Evolutionary conservation across 1,140 invertebrate genomes (phyloP).

Genomic region (Scaptodrosophila lebanonensis): DNA sequence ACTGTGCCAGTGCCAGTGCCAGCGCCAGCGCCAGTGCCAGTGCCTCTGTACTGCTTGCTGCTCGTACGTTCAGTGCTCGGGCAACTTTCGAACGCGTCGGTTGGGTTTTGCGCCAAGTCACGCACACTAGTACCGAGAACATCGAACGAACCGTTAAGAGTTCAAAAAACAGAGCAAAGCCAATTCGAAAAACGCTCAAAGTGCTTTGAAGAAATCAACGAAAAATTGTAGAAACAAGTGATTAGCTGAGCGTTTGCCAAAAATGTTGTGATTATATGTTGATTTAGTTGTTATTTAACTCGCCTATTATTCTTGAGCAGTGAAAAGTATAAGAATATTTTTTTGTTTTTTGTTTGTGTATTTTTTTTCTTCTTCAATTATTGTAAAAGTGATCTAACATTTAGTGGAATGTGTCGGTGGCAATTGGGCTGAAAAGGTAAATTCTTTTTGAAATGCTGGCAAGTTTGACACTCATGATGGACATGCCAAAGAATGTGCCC

Average conservation of each 20-base stretch:
- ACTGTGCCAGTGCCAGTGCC: constrained; percentile 1
- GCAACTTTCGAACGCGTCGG: constrained; percentile 72
- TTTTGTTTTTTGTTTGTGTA: constrained; percentile 10
- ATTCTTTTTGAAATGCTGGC: no score
- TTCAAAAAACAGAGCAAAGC: neutral
- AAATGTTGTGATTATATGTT: no score
- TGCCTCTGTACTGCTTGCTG: constrained; percentile 27
- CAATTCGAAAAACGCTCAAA: neutral
- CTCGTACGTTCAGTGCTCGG: constrained; percentile 65
- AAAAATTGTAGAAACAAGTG: neutral
- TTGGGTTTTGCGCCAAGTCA: constrained; percentile 29
- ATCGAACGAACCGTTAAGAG: neutral
- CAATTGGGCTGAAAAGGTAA: constrained; percentile 1
- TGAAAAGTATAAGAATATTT: constrained; percentile 1
- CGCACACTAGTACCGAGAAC: no score
- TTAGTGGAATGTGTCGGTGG: neutral
- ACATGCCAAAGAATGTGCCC: no score
- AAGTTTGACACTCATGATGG: no score
- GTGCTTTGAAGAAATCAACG: neutral
- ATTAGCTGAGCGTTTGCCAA: no score
- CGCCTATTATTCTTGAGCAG: constrained; percentile 2
- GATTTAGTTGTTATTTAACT: no score
- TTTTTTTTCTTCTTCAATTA: neutral
- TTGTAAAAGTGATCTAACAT: no score
- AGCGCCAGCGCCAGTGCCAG: constrained; percentile 43